A percentile compares a stretch with the other conserved stretches of the same genome.
These are phyloP conservation scores for Rhizoglyphus robini DNA, from an alignment of 1,140 invertebrate genomes.

Conservation along the genomic window DNA sequence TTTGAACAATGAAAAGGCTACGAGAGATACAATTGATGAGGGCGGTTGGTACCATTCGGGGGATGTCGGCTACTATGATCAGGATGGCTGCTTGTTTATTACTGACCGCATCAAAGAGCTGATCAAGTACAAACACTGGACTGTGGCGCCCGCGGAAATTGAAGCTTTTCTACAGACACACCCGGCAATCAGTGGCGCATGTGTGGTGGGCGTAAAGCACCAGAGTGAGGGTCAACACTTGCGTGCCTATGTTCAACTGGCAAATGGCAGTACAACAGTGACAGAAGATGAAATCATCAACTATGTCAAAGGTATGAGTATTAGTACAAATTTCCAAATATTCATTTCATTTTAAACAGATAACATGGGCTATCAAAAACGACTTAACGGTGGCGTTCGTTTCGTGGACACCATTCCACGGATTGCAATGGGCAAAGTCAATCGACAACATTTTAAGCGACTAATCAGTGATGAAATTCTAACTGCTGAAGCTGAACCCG, in stretches of 20 bases:
- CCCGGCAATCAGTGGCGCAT: conserved; percentile 61
- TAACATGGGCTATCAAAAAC: conserved; percentile 15
- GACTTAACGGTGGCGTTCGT: background rate
- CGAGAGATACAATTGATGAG: conserved; percentile 18
- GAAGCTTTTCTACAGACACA: conserved; percentile 50
- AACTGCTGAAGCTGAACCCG: background rate
- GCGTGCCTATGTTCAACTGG: conserved; percentile 7
- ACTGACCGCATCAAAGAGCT: conserved; percentile 26
- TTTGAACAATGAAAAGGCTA: conserved; percentile 24
- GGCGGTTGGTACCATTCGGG: conserved; percentile 39
- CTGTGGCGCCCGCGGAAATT: conserved; percentile 29
- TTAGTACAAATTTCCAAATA: background rate
- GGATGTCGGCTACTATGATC: conserved; percentile 33
- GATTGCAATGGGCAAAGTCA: conserved; percentile 17
- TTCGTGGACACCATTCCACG: conserved; percentile 11
- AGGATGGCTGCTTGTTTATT: conserved; percentile 25
- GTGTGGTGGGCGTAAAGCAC: conserved; percentile 52
- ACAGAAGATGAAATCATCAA: background rate
- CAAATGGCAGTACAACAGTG: background rate
- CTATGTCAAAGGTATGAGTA: background rate
- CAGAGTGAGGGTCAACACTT: background rate
- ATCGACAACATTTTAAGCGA: conserved; percentile 17
- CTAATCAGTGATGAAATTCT: background rate
- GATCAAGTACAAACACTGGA: conserved; percentile 28
- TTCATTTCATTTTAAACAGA: conserved; percentile 2